Evolutionary conservation across 2,888 invertebrate genomes (phyloP).

Genomic region (Myathropa florea): DNA sequence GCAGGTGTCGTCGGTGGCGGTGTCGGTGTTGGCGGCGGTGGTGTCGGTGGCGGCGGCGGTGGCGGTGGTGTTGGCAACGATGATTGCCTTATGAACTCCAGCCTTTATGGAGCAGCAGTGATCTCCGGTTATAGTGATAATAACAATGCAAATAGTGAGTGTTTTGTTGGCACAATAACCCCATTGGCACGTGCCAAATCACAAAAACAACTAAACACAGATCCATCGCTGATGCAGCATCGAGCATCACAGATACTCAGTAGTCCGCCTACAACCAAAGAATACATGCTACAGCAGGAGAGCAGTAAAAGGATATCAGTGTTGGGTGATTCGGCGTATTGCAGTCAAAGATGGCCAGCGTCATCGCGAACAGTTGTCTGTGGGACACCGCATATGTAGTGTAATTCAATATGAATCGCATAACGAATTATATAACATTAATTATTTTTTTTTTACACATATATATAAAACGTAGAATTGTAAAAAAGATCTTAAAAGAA

Average conservation of each 20-base stretch:
- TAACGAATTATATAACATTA: not conserved
- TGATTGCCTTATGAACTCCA: conserved; percentile 80
- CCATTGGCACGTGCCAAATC: conserved; percentile 86
- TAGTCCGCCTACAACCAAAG: conserved; percentile 75
- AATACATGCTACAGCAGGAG: conserved; percentile 72
- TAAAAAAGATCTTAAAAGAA: conserved; percentile 41
- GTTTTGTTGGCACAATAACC: conserved; percentile 79
- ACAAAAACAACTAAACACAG: conserved; percentile 92
- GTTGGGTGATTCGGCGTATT: conserved; percentile 80
- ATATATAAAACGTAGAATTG: conserved; percentile 43
- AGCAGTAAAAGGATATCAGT: conserved; percentile 79
- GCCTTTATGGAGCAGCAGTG: conserved; percentile 79
- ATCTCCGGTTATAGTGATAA: conserved; percentile 83
- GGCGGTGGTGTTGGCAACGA: conserved; percentile 75
- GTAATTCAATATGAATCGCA: conserved; percentile 68
- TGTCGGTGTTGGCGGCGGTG: conserved; percentile 74
- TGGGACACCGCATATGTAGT: conserved; percentile 81
- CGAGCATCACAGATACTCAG: conserved; percentile 82
- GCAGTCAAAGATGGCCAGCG: conserved; percentile 80
- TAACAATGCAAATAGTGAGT: conserved; percentile 82
- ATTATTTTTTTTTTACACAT: conserved; percentile 34
- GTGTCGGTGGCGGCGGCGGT: conserved; percentile 75
- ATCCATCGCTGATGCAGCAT: conserved; percentile 84
- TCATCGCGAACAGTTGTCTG: conserved; percentile 79
- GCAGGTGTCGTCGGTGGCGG: conserved; percentile 77